Percentiles rank a stretch among this genome's conserved stretches.
Conservation (phyloP, 2,113 vertebrate species). For the Ahaetulla prasina region DNA sequence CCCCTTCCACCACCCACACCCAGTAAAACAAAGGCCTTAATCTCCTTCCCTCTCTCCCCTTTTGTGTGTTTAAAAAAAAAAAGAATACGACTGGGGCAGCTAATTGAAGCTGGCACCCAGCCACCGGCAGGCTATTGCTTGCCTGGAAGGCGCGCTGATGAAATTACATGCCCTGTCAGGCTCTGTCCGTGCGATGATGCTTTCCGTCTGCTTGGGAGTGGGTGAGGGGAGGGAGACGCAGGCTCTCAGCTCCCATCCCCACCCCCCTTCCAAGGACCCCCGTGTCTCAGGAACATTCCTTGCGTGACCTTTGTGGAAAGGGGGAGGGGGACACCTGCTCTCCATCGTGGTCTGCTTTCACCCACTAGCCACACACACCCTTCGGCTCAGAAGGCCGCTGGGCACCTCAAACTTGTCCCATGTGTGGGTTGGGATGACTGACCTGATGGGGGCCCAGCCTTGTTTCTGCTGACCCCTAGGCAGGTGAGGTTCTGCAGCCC, state of each 20-base stretch:
- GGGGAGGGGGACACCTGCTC: neutral
- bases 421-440: neutral
- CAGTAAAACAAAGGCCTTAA: conserved; percentile 38
- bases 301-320: neutral
- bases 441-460: neutral
- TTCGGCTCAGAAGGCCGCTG: neutral
- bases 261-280: neutral
- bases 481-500: neutral
- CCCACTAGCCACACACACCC: neutral
- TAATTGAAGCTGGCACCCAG: conserved; percentile 6
- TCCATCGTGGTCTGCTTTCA: neutral
- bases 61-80: neutral
- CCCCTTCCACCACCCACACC: conserved; percentile 42
- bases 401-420: neutral
- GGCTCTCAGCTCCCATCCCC: too few species aligned
- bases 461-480: neutral
- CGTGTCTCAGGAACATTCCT: neutral
- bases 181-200: conserved; percentile 7
- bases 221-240: too few species aligned
- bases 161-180: conserved; percentile 42
- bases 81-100: neutral
- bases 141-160: conserved; percentile 22
- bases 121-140: conserved; percentile 21
- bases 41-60: neutral
- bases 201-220: too few species aligned